A percentile compares a stretch with the other conserved stretches of the same genome.
Evolutionary conservation across 2,888 invertebrate species (phyloP).

Genomic region (Pheosia tremula): DNA sequence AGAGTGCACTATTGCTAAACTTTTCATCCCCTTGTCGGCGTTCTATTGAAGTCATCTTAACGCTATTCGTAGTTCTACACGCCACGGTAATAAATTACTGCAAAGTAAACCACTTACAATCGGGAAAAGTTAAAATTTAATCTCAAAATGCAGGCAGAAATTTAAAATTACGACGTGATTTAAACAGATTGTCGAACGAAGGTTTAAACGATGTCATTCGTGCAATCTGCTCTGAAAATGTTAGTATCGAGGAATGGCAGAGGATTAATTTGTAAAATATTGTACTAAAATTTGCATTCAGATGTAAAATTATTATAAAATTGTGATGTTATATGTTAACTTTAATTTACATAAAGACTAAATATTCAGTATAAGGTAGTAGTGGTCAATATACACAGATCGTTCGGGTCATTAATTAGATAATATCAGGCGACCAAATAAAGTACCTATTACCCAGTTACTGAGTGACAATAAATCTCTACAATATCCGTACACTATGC

Average conservation of each 20-base stretch:
- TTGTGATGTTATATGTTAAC: background rate
- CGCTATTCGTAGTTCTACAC: slow-evolving; percentile 66
- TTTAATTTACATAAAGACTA: no score
- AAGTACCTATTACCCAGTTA: no score
- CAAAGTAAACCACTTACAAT: slow-evolving; percentile 69
- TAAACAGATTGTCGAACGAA: slow-evolving; percentile 45
- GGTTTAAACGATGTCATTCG: slow-evolving; percentile 45
- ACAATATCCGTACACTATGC: background rate
- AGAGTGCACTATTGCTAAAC: slow-evolving; percentile 74
- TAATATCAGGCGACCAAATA: no score
- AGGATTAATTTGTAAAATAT: slow-evolving; percentile 38
- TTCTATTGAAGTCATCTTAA: slow-evolving; percentile 80
- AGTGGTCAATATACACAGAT: no score
- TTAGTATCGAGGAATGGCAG: slow-evolving; percentile 37
- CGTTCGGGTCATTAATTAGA: no score
- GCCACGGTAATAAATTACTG: slow-evolving; percentile 70
- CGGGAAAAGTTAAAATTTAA: slow-evolving; percentile 73
- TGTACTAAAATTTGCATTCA: slow-evolving; percentile 2
- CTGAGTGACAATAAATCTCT: no score
- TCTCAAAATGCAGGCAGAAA: slow-evolving; percentile 69
- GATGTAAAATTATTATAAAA: background rate
- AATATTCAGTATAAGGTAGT: no score
- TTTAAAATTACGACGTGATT: slow-evolving; percentile 64
- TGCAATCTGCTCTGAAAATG: slow-evolving; percentile 43
- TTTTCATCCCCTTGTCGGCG: slow-evolving; percentile 73